Evolutionary conservation across 1,140 invertebrate species (phyloP).

Genomic region (Melitaea cinxia): DNA sequence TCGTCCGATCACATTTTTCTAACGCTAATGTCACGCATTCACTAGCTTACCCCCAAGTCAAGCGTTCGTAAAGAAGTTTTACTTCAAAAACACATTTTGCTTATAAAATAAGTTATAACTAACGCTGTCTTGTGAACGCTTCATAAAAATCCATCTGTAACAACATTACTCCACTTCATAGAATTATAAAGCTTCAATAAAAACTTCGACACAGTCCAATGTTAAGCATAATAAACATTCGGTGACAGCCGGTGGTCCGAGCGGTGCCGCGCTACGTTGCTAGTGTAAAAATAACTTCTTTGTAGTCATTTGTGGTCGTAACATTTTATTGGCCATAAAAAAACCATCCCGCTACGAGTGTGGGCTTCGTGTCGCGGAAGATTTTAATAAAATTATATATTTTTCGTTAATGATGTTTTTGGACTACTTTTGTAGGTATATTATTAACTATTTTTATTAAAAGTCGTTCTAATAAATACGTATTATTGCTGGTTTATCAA

Average conservation of each 20-base stretch:
- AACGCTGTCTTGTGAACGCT: not conserved
- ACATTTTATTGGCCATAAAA: slow-evolving; percentile 38
- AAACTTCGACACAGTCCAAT: slow-evolving; percentile 11
- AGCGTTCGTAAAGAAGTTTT: too few relatives aligned
- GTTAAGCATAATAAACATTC: slow-evolving; percentile 13
- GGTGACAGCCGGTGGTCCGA: slow-evolving; percentile 12
- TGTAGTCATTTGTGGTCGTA: slow-evolving; percentile 40
- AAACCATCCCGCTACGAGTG: slow-evolving; percentile 18
- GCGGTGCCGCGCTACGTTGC: slow-evolving; percentile 3
- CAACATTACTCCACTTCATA: not conserved
- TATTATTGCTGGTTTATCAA: too few relatives aligned
- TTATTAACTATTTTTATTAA: not conserved
- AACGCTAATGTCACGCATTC: too few relatives aligned
- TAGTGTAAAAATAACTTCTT: slow-evolving; percentile 25
- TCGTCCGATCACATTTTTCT: too few relatives aligned
- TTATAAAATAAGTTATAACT: too few relatives aligned
- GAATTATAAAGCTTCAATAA: slow-evolving; percentile 2
- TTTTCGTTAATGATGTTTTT: too few relatives aligned
- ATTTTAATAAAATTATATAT: too few relatives aligned
- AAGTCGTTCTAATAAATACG: too few relatives aligned
- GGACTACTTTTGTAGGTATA: too few relatives aligned
- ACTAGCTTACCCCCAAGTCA: too few relatives aligned
- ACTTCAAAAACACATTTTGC: too few relatives aligned
- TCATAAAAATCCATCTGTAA: not conserved
- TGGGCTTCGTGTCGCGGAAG: not conserved